A percentile compares a stretch with the other conserved stretches of the same genome.
Conservation (phyloP, 2,797 vertebrate species). For the Tokudaia tokunoshimensis region DNA sequence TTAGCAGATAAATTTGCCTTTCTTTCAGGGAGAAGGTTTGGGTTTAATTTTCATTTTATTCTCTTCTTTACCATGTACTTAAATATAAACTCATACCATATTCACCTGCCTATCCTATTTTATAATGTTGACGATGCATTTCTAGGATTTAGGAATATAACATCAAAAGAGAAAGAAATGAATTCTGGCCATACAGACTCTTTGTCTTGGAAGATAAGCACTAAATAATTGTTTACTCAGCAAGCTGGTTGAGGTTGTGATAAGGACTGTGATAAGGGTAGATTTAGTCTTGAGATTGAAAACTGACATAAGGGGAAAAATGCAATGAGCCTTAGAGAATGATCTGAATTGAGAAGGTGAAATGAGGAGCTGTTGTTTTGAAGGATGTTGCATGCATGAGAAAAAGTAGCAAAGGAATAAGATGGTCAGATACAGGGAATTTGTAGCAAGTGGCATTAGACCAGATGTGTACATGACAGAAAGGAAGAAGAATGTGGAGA, state of each 20-base stretch:
- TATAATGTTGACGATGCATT: slow-evolving; percentile 6
- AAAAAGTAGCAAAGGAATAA: background rate
- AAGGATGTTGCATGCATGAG: background rate
- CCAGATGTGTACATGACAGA: background rate
- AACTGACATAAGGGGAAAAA: background rate
- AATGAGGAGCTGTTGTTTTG: background rate
- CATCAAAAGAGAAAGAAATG: background rate
- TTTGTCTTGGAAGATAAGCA: background rate
- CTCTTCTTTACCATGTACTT: background rate
- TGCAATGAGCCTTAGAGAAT: background rate
- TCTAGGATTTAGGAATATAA: background rate
- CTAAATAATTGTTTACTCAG: background rate
- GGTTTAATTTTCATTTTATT: slow-evolving; percentile 41
- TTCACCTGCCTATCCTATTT: background rate
- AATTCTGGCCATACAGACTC: background rate
- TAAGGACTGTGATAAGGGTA: background rate
- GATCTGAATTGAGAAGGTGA: background rate
- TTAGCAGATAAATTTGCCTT: background rate
- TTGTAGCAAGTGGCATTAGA: background rate
- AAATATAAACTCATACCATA: background rate
- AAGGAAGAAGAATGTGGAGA: background rate
- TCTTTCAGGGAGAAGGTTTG: background rate
- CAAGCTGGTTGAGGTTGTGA: background rate
- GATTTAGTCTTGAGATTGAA: background rate
- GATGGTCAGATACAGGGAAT: background rate